phyloP scores from a whole-genome alignment of 2,113 vertebrate species.

The Myotis davidii region DNA sequence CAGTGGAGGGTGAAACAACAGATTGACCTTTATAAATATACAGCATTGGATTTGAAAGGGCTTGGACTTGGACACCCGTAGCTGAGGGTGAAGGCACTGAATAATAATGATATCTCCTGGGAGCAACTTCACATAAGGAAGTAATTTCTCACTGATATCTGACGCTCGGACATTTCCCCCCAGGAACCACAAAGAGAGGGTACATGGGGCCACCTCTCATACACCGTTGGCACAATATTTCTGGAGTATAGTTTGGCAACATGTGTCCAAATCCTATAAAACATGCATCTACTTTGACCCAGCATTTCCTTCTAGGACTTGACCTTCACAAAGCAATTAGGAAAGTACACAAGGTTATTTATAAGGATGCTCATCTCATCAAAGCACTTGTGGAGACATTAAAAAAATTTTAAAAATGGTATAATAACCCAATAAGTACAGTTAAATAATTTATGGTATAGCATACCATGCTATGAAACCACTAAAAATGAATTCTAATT shows the following conservation, averaged over 20 bases:
- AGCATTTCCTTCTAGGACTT: not conserved
- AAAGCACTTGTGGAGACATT: not conserved
- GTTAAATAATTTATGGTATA: not conserved
- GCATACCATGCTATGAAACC: not conserved
- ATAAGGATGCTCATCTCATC: not conserved
- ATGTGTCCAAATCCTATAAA: not conserved
- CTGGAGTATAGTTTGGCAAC: not conserved
- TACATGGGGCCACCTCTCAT: not conserved
- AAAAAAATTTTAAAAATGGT: not conserved
- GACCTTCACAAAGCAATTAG: not conserved
- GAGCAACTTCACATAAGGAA: not conserved
- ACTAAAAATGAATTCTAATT: not conserved
- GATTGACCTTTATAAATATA: constrained; percentile 69
- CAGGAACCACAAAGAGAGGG: not conserved
- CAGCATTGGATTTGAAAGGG: constrained; percentile 57
- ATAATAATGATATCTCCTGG: not conserved
- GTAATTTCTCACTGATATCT: not conserved
- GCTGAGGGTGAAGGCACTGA: not conserved
- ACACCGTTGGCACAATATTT: not conserved
- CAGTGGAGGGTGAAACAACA: constrained; percentile 22
- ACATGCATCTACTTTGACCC: not conserved
- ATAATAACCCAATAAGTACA: not conserved
- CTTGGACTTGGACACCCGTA: not conserved
- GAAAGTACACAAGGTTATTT: not conserved
- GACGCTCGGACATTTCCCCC: not conserved